Evolutionary conservation across 2,888 invertebrate genomes (phyloP).

Genomic region (Phorcus lineatus): DNA sequence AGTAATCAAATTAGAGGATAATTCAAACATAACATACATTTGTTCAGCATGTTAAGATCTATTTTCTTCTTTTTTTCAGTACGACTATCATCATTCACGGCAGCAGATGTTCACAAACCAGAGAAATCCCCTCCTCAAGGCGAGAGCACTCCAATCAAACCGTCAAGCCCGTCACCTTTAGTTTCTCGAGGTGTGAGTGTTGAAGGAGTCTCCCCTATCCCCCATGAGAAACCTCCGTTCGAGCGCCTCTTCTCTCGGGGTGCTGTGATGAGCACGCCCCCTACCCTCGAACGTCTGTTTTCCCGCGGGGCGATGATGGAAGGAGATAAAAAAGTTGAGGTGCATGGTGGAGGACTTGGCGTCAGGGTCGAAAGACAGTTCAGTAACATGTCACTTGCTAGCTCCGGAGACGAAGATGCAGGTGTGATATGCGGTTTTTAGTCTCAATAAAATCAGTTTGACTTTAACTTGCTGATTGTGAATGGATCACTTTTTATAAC

Average conservation of each 20-base stretch:
- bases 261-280: not conserved
- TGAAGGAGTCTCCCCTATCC: not conserved
- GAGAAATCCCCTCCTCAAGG: not conserved
- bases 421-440: not conserved
- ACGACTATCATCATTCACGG: not conserved
- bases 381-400: slow-evolving; percentile 47
- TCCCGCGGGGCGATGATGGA: not conserved
- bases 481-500: too few species aligned
- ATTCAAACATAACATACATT: too few species aligned
- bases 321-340: not conserved
- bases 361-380: slow-evolving; percentile 44
- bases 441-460: too few species aligned
- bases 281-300: not conserved
- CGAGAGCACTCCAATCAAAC: slow-evolving; percentile 12
- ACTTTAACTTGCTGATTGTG: too few species aligned
- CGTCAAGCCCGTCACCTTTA: not conserved
- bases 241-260: not conserved
- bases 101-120: not conserved
- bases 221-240: not conserved
- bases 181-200: not conserved
- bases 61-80: not conserved
- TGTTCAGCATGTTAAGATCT: too few species aligned
- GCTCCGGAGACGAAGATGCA: slow-evolving; percentile 38
- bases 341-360: not conserved
- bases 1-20: too few species aligned